Conservation (phyloP, 2,888 invertebrate genomes). For the Heliconius aoede region DNA sequence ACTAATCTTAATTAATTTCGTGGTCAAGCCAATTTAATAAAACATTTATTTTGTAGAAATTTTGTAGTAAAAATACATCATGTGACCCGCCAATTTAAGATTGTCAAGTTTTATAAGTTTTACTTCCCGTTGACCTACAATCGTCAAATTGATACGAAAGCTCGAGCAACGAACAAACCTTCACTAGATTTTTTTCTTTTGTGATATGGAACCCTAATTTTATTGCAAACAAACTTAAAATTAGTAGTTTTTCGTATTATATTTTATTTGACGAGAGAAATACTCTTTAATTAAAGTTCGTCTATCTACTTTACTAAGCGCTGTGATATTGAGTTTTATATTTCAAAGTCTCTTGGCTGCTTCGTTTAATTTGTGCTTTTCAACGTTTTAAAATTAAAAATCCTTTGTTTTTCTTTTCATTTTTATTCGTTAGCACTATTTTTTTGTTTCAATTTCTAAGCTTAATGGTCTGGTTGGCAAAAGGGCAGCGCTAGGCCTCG, state of each 20-base stretch:
- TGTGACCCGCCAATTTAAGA: too few species aligned
- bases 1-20: too few species aligned
- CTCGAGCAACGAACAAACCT: too few species aligned
- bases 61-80: too few species aligned
- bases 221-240: not conserved
- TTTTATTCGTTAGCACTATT: not conserved
- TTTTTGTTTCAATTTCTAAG: constrained; percentile 4
- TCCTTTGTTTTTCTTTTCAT: not conserved
- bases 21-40: too few species aligned
- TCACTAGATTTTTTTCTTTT: too few species aligned
- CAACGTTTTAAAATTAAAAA: not conserved
- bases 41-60: too few species aligned
- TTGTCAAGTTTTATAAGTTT: too few species aligned
- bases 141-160: too few species aligned
- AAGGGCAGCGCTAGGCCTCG: not conserved
- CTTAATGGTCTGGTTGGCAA: not conserved
- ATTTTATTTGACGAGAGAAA: not conserved
- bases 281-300: constrained; percentile 1
- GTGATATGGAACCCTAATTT: not conserved
- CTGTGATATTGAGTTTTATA: constrained; percentile 7
- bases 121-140: too few species aligned
- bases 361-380: not conserved
- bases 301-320: constrained; percentile 4
- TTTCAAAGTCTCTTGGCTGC: not conserved
- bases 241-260: not conserved